These are phyloP conservation scores for Ceryle rudis DNA, from an alignment of 2,797 vertebrate species.

Conservation along the genomic window DNA sequence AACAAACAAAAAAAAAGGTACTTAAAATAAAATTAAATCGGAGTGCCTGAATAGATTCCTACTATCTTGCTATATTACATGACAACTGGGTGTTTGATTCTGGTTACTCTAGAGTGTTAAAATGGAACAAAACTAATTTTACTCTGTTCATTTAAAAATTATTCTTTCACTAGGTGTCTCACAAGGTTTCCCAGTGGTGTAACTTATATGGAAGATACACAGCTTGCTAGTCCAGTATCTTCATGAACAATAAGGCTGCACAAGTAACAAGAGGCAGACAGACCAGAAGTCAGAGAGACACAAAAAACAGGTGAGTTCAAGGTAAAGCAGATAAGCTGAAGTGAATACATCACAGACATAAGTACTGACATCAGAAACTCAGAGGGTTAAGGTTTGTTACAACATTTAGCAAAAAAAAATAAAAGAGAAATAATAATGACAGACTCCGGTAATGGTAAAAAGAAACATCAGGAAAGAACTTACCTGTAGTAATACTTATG, in stretches of 20 bases:
- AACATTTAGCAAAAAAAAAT: background rate
- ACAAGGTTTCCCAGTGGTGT: background rate
- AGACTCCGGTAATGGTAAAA: background rate
- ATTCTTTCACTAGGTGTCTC: background rate
- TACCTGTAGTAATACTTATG: background rate
- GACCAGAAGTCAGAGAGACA: background rate
- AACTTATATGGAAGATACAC: background rate
- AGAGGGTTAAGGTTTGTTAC: background rate
- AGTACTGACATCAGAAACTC: background rate
- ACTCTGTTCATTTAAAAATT: background rate
- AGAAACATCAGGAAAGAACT: background rate
- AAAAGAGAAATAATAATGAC: background rate
- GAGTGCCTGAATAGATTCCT: background rate
- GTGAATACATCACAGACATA: background rate
- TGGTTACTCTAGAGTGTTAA: background rate
- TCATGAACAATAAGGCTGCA: background rate
- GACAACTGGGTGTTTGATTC: background rate
- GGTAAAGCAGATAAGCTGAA: background rate
- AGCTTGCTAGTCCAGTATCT: background rate
- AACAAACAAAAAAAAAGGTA: background rate
- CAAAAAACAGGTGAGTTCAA: background rate
- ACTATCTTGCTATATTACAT: background rate
- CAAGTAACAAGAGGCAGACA: background rate
- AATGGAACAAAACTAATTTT: background rate
- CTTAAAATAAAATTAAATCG: background rate